A percentile compares a stretch with the other conserved stretches of the same genome.
phyloP scores from a whole-genome alignment of 2,113 vertebrate species.

The Perca fluviatilis region DNA sequence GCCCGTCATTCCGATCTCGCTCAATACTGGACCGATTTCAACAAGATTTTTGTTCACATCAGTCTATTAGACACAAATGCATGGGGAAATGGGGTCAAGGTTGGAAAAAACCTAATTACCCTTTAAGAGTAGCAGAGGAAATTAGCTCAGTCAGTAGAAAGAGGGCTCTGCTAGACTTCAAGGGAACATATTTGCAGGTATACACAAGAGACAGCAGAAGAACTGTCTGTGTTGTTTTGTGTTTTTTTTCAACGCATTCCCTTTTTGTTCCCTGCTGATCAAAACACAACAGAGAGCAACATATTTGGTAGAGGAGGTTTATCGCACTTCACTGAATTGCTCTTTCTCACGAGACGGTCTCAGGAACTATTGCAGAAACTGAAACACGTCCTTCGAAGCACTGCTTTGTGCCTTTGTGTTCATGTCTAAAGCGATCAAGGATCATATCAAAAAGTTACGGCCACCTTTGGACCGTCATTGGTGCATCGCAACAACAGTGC shows the following conservation, averaged over 20 bases:
- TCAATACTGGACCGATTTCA: too few relatives aligned
- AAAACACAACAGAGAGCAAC: background rate
- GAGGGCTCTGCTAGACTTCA: background rate
- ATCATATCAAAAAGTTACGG: background rate
- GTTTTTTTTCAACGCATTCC: background rate
- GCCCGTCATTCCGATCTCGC: too few relatives aligned
- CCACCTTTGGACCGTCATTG: background rate
- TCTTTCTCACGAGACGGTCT: background rate
- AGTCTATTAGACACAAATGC: too few relatives aligned
- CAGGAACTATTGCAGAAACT: background rate
- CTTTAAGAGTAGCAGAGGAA: background rate
- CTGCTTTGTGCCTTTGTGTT: background rate
- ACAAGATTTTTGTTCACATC: too few relatives aligned
- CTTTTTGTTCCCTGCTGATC: slow-evolving; percentile 1
- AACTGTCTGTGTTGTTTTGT: background rate
- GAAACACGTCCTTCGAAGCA: background rate
- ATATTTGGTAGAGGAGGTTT: background rate
- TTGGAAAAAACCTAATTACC: too few relatives aligned
- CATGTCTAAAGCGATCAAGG: background rate
- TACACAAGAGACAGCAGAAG: background rate
- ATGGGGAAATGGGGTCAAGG: too few relatives aligned
- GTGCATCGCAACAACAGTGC: background rate
- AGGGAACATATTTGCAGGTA: background rate
- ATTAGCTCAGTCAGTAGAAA: background rate
- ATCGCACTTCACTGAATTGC: background rate